Conservation (phyloP, 2,797 vertebrate genomes). For the Sorex maritimensis region DNA sequence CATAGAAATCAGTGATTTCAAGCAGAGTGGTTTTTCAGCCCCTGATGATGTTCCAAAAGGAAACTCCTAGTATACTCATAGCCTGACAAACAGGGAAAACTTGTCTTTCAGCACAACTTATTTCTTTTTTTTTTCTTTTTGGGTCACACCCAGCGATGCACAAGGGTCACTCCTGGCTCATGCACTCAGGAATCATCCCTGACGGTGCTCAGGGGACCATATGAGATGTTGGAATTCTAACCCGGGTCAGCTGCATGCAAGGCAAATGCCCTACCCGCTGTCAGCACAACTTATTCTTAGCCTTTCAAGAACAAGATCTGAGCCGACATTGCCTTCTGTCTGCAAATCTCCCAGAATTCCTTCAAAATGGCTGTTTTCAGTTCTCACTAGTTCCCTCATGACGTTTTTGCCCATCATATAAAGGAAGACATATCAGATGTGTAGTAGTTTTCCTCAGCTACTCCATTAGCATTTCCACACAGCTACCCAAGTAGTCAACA, state of each 20-base stretch:
- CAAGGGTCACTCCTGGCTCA: too few species aligned
- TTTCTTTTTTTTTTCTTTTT: not conserved
- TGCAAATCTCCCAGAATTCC: not conserved
- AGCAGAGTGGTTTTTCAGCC: not conserved
- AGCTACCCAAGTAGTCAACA: too few species aligned
- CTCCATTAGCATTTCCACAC: too few species aligned
- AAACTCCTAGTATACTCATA: not conserved
- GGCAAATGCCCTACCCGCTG: too few species aligned
- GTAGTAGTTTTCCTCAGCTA: too few species aligned
- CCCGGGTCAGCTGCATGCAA: too few species aligned
- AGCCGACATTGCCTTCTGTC: constrained; percentile 62
- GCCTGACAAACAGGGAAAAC: constrained; percentile 20
- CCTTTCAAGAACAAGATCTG: not conserved
- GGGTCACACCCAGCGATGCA: too few species aligned
- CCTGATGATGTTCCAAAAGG: not conserved
- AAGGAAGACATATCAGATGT: not conserved
- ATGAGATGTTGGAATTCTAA: too few species aligned
- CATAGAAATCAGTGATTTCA: not conserved
- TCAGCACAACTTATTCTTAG: not conserved
- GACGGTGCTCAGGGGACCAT: too few species aligned
- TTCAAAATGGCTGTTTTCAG: not conserved
- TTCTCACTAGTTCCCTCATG: not conserved
- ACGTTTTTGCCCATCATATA: not conserved
- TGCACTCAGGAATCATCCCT: too few species aligned
- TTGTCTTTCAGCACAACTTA: not conserved